Conservation (phyloP, 2,888 invertebrate species). For the Vanessa cardui region DNA sequence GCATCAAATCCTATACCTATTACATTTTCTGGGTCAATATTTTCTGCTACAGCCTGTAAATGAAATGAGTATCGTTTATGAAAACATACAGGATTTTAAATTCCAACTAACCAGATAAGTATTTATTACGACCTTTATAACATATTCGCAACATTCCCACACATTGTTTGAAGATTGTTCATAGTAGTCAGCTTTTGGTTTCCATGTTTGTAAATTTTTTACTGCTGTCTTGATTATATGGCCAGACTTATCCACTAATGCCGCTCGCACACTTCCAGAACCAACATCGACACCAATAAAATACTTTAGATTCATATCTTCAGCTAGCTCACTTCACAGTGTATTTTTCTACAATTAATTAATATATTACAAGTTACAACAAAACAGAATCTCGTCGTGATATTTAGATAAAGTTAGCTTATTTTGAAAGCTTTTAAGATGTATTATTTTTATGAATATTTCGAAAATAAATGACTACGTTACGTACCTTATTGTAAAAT, state of each 20-base stretch:
- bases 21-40: slow-evolving; percentile 81
- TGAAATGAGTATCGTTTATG: not conserved
- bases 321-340: not conserved
- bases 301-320: slow-evolving; percentile 56
- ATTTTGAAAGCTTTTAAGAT: no score
- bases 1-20: slow-evolving; percentile 97
- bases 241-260: slow-evolving; percentile 87
- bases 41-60: slow-evolving; percentile 83
- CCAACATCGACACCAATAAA: slow-evolving; percentile 97
- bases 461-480: not conserved
- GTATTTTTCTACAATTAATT: not conserved
- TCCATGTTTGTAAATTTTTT: slow-evolving; percentile 88
- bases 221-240: slow-evolving; percentile 85
- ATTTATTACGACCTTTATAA: slow-evolving; percentile 86
- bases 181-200: slow-evolving; percentile 89
- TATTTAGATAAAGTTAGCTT: no score
- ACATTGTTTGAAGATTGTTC: slow-evolving; percentile 96
- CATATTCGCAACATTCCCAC: slow-evolving; percentile 89
- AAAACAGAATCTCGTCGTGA: no score
- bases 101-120: slow-evolving; percentile 23
- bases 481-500: no score
- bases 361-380: not conserved
- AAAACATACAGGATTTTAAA: not conserved
- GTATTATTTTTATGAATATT: not conserved
- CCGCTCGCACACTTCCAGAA: slow-evolving; percentile 94